Evolutionary conservation across 2,113 vertebrate genomes (phyloP), one percentile per base, ranked within the genome.

Genomic region (Furnarius figulus): DNA sequence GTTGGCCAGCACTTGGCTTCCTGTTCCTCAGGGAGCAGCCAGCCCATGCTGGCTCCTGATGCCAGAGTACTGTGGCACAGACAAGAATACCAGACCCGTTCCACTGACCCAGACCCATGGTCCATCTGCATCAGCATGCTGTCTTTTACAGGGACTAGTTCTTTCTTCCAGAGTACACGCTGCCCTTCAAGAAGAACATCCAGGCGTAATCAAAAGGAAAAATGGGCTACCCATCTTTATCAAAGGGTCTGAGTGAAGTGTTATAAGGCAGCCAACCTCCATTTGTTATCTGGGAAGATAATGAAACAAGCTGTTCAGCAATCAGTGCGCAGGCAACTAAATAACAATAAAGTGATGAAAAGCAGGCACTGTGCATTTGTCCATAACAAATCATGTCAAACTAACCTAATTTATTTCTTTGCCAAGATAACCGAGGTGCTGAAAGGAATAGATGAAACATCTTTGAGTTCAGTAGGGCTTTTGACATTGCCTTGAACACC

Each of bases 331-430:
- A 24, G 63, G 47, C 63, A 74, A 73, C 79, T 73, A 50, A 91
- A 50, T 63, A 93, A 93, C 44, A 87, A 53, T 40, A 27, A 85
- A 86, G 62, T 80, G 76, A 95, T 53, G 72, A 93, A 68, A 87
- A 95, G 70, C 85, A 92, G 88, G 31, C 63, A 70, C 28, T 24
- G 33, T 62, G 27, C 31, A 39, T 93, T 86, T 94, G 76, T 84
- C 72, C 59, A 39, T 61, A 92, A 86, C 53, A 83, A 86, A 96
- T 88, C 8, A 67, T 33, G 76, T 84, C 79, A 62, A 77, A 88
- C 46, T 84, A 93, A 94, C 21, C 35, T 77, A 62, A 96, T 93
- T 92, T 92, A 80, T 93, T 86, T 86, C n/a, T 90, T 88, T 92
- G 24, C 63, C 0, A 0, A 76, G 50, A 55, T 77, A 96, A 90